These are phyloP conservation scores for Palythoa heliodiscus DNA, from an alignment of 92 coral and sea anemone genomes.

Conservation along the genomic window DNA sequence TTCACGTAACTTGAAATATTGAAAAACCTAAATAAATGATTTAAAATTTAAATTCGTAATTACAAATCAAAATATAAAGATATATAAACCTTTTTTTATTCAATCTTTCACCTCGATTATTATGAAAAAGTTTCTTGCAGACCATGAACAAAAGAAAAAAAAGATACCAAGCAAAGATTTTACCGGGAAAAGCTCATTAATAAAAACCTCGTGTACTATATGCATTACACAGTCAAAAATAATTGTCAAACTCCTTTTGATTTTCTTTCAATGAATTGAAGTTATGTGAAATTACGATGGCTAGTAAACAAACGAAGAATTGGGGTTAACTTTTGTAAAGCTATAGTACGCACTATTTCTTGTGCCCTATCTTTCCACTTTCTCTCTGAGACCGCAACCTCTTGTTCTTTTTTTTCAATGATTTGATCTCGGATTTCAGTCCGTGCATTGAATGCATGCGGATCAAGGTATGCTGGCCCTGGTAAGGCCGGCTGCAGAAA, in stretches of 20 bases:
- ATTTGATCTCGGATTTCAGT: constrained; percentile 35
- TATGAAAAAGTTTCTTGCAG: not conserved
- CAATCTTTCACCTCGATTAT: not conserved
- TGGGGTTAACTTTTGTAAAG: not conserved
- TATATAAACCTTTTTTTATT: not conserved
- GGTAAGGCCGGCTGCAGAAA: no score
- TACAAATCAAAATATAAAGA: not conserved
- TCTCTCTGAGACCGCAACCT: constrained; percentile 46
- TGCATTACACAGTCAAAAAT: not conserved
- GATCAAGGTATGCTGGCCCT: no score
- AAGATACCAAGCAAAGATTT: not conserved
- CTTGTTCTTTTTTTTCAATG: constrained; percentile 38
- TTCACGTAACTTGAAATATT: not conserved
- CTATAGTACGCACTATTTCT: constrained; percentile 26
- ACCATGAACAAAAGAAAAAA: not conserved
- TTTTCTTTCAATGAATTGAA: not conserved
- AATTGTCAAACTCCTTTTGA: not conserved
- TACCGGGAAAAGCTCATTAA: not conserved
- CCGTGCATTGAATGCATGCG: constrained; percentile 40
- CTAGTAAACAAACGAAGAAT: not conserved
- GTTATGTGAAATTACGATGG: not conserved
- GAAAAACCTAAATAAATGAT: not conserved
- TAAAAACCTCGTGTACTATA: not conserved
- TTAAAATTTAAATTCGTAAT: not conserved
- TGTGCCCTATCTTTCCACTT: constrained; percentile 43